Evolutionary conservation across 2,113 vertebrate species (phyloP).

Genomic region (Indicator indicator): DNA sequence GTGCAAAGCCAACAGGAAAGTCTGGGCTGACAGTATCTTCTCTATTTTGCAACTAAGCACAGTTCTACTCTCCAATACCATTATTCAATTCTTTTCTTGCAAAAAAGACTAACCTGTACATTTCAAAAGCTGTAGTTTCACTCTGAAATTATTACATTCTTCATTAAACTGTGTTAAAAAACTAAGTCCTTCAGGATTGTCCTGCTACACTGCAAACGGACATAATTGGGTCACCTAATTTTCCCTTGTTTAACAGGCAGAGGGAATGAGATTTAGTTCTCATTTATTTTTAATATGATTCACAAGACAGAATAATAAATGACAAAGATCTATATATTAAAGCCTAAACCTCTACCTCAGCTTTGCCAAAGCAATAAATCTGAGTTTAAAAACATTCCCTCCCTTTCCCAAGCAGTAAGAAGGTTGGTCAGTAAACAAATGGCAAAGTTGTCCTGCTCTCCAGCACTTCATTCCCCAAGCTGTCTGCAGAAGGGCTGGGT

Average conservation of each 20-base stretch:
- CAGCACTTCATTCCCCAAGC: background rate
- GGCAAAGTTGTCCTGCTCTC: background rate
- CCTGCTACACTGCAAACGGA: constrained; percentile 5
- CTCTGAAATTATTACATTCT: background rate
- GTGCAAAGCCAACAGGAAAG: background rate
- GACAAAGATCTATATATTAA: background rate
- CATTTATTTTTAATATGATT: constrained; percentile 34
- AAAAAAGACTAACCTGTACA: background rate
- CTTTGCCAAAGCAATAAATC: background rate
- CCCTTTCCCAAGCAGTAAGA: background rate
- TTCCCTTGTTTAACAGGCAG: background rate
- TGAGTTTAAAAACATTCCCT: background rate
- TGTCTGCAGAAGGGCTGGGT: background rate
- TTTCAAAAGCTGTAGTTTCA: background rate
- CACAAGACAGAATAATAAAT: constrained; percentile 32
- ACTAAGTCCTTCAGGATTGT: background rate
- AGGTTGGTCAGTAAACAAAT: background rate
- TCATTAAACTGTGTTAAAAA: background rate
- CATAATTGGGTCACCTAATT: constrained; percentile 51
- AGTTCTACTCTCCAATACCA: background rate
- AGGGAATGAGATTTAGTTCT: constrained; percentile 28
- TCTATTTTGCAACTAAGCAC: background rate
- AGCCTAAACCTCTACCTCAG: background rate
- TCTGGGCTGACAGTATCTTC: background rate
- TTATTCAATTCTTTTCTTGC: background rate